Evolutionary conservation across 2,797 vertebrate genomes (phyloP).

Genomic region (Pangasius krempfi): DNA sequence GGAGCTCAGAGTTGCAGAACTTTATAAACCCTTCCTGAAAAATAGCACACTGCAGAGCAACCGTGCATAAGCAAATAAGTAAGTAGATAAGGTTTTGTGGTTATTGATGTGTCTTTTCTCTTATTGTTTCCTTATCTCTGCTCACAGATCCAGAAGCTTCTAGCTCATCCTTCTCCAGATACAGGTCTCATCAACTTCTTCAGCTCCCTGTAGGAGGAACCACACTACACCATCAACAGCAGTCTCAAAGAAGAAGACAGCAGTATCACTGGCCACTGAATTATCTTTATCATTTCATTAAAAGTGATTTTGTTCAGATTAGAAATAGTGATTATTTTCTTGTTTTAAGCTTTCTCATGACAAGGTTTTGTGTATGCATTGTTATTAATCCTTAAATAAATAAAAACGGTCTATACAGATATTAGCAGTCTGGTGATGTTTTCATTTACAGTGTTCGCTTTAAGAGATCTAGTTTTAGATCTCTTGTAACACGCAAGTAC

Average conservation of each 20-base stretch:
- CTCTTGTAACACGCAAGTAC: neutral
- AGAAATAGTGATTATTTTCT: neutral
- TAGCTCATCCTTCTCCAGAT: constrained; percentile 77
- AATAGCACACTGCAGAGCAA: neutral
- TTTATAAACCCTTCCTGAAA: neutral
- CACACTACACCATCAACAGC: neutral
- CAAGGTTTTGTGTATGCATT: constrained; percentile 1
- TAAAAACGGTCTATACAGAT: neutral
- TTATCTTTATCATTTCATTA: neutral
- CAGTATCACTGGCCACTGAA: neutral
- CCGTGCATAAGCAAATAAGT: neutral
- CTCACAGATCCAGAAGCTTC: constrained; percentile 75
- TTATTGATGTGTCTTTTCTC: neutral
- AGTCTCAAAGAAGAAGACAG: neutral
- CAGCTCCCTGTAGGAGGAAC: constrained; percentile 69
- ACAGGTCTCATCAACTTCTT: constrained; percentile 76
- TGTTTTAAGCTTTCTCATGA: neutral
- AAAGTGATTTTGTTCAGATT: neutral
- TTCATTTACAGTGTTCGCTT: neutral
- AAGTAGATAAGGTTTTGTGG: neutral
- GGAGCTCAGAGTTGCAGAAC: neutral
- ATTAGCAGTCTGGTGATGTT: neutral
- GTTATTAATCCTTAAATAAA: constrained; percentile 14
- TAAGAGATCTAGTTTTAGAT: neutral
- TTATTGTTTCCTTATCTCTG: constrained; percentile 21